phyloP scores from a whole-genome alignment of 2,797 vertebrate species.

The Coranthus polyacanthus region DNA sequence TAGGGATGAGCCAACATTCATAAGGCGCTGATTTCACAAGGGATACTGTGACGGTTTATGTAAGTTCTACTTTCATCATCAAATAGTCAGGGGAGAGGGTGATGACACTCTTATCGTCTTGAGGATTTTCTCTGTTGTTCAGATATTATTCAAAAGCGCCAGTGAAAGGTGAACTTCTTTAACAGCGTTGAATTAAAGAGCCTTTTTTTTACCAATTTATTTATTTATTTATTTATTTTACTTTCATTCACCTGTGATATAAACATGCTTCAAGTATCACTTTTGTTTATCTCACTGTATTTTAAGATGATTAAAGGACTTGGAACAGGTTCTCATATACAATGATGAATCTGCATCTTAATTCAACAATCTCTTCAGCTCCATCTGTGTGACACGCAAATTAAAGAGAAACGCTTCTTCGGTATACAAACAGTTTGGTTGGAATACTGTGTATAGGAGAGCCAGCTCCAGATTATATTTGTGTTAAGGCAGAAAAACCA shows the following conservation, averaged over 20 bases:
- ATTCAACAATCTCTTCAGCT: conserved; percentile 5
- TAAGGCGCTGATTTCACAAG: conserved; percentile 40
- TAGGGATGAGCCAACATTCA: conserved; percentile 23
- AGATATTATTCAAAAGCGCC: neutral
- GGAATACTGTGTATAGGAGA: neutral
- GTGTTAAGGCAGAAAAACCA: neutral
- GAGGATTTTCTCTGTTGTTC: neutral
- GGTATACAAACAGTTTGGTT: conserved; percentile 8
- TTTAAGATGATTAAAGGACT: conserved; percentile 10
- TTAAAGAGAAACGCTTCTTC: conserved; percentile 1
- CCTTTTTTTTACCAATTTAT: too few species aligned
- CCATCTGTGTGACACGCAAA: conserved; percentile 1
- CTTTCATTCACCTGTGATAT: neutral
- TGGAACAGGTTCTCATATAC: too few species aligned
- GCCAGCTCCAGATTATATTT: conserved; percentile 1
- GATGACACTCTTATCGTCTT: conserved; percentile 5
- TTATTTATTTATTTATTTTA: too few species aligned
- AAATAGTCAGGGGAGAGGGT: neutral
- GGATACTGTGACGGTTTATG: conserved; percentile 9
- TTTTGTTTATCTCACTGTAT: neutral
- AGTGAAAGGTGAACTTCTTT: neutral
- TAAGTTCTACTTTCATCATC: conserved; percentile 18
- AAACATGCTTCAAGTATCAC: neutral
- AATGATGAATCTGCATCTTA: conserved; percentile 1
- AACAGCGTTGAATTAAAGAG: neutral